Base-by-base conservation (phyloP, 2,888 invertebrate genomes). In the Diarsia dahlii region DNA sequence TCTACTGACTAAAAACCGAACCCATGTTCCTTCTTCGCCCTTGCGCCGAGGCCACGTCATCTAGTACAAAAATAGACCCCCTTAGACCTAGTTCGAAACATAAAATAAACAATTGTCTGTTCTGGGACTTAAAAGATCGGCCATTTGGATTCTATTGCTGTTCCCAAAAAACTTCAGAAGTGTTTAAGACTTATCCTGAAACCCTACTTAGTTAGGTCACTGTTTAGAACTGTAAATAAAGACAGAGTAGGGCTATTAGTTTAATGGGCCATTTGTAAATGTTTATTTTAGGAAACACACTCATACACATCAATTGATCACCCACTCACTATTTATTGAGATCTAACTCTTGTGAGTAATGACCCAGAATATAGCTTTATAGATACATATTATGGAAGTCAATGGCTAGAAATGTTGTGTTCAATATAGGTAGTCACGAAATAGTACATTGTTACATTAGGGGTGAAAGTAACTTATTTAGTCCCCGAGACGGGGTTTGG, bases 211-310 rank as follows among this genome's bases (percentile, higher is more conserved):
- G 56, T 50, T 15, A 64, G 50, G 3, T 34, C 45, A 2, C 50
- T 64, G 20, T 71, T 80, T 1, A n/a, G 9, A 20, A 56, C 48
- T 12, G 1, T 34, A 34, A 54, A 50, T 72, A 64, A 77, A 50
- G 20, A 34, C 23, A 39, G 48, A 48, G 56, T 15, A 3, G 15
- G n/a, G 4, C n/a, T 39, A 34, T 28, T 23, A 69, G 23, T 39
- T 34, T 23, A 48, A 28, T 10, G 74, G 18, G 15, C 8, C 20
- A 45, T 13, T 48, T 54, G n/a, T 52, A 39, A 39, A 63, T 28
- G 20, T 18, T 72, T 77, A 1, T 34, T 46, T 50, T 34, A 23
- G 5, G 23, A 54, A 28, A 69, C 1, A 48, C 46, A 45, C 3
- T 50, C 15, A 18, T 13, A 34, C 15, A 20, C 15, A 46, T 3